phyloP scores from a whole-genome alignment of 2,888 invertebrate genomes.

The Baronia brevicornis region DNA sequence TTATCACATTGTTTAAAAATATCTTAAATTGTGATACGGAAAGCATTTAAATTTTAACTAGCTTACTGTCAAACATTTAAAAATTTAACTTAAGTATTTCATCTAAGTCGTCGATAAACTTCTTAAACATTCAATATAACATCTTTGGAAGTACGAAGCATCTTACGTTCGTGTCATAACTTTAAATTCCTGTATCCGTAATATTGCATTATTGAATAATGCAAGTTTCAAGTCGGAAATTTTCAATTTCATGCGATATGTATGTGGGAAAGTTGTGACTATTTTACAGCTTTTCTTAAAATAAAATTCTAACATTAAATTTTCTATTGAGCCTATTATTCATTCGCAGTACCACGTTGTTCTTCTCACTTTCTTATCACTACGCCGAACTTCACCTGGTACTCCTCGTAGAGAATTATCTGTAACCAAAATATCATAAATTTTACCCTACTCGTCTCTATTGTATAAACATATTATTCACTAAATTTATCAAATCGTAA shows the following conservation, averaged over 20 bases:
- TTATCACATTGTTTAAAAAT: conserved; percentile 37
- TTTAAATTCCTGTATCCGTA: conserved; percentile 5
- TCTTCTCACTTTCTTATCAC: conserved; percentile 54
- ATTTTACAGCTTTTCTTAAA: too few relatives aligned
- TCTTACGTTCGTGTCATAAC: conserved; percentile 9
- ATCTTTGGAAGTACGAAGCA: conserved; percentile 13
- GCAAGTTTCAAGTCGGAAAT: conserved; percentile 15
- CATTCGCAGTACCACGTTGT: conserved; percentile 73
- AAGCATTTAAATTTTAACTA: too few relatives aligned
- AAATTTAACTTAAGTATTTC: conserved; percentile 5
- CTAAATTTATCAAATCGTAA: too few relatives aligned
- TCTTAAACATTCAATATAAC: conserved; percentile 6
- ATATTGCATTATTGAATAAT: conserved; percentile 16
- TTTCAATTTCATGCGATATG: conserved; percentile 9
- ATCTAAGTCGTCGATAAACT: conserved; percentile 4
- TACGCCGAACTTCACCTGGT: conserved; percentile 61
- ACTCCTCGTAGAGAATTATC: conserved; percentile 70
- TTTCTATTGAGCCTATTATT: conserved; percentile 23
- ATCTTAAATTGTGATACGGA: conserved; percentile 6
- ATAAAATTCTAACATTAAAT: too few relatives aligned
- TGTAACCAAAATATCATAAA: conserved; percentile 46
- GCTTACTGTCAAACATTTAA: too few relatives aligned
- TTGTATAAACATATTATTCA: too few relatives aligned
- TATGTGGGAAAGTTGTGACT: conserved; percentile 9
- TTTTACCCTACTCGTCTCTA: too few relatives aligned